Base-by-base conservation (phyloP, 2,888 invertebrate genomes). In the Cantharis nigra region DNA sequence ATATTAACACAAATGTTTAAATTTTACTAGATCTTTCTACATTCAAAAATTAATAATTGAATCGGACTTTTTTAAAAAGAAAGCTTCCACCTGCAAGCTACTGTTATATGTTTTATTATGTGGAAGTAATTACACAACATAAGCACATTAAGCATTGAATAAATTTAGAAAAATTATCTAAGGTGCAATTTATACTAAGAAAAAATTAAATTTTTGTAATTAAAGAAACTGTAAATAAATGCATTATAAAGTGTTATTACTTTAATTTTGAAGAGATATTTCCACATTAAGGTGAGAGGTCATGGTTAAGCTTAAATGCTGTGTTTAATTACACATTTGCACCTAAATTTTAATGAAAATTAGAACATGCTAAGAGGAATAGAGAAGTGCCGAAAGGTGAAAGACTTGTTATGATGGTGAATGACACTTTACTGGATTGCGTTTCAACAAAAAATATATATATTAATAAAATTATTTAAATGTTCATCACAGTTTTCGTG, bases 131-230 rank as follows among this genome's bases (percentile, higher is more conserved):
- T 33, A 33, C 3, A 3, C 33, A 13, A 1, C 33, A 13, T 49
- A 49, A 49, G 2, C 5, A 49, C 7, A 13, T 49, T n/a, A n/a
- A 49, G 10, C 13, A 2, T n/a, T n/a, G 7, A n/a, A 49, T n/a
- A n/a, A n/a, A n/a, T 49, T 49, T n/a, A 4, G 49, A 49, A n/a
- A n/a, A 49, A 2, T 13, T 49, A 49, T 49, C 9, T n/a, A 49
- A n/a, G n/a, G 4, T 49, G 7, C n/a, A 76, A 83, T 84, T 26
- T 83, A 84, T 76, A 73, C 33, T 49, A n/a, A n/a, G 7, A 49
- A 76, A 78, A 78, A 78, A 76, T 71, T 73, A 74, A 78, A 78
- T 78, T 76, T 73, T 74, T 69, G 73, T 78, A 78, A 78, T 78
- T 76, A 78, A 69, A 23, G 71, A 76, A 78, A 75, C 73, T 75